Evolutionary conservation across 2,888 invertebrate genomes (phyloP).

Genomic region (Platycheirus albimanus): DNA sequence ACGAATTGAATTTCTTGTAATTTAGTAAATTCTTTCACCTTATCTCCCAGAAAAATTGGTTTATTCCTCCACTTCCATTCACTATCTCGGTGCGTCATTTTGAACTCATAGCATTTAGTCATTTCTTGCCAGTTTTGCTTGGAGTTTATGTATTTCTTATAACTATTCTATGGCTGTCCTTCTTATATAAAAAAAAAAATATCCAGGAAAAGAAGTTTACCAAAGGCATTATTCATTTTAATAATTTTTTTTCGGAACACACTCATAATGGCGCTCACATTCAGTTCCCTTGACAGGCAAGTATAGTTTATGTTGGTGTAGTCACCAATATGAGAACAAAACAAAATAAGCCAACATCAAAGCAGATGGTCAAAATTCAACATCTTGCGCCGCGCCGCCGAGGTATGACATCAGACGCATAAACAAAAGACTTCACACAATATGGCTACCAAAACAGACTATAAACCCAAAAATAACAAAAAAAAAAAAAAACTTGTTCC

Average conservation of each 20-base stretch:
- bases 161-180: background rate
- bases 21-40: too few relatives aligned
- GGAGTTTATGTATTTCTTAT: background rate
- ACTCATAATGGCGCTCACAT: background rate
- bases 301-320: too few relatives aligned
- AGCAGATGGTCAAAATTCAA: slow-evolving; percentile 62
- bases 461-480: too few relatives aligned
- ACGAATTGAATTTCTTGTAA: too few relatives aligned
- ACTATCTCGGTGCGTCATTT: too few relatives aligned
- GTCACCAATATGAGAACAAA: background rate
- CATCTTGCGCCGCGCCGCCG: slow-evolving; percentile 9
- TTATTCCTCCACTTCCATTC: too few relatives aligned
- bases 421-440: slow-evolving; percentile 60
- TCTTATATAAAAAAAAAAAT: background rate
- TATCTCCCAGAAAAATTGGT: too few relatives aligned
- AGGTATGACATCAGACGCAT: slow-evolving; percentile 69
- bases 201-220: slow-evolving; percentile 1
- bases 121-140: background rate
- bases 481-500: slow-evolving; percentile 49
- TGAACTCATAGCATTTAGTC: too few relatives aligned
- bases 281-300: background rate
- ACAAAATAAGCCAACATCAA: slow-evolving; percentile 8
- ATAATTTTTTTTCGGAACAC: background rate
- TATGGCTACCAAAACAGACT: slow-evolving; percentile 41
- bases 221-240: background rate